Conservation (phyloP, 2,113 vertebrate species). For the Excalfactoria chinensis region DNA sequence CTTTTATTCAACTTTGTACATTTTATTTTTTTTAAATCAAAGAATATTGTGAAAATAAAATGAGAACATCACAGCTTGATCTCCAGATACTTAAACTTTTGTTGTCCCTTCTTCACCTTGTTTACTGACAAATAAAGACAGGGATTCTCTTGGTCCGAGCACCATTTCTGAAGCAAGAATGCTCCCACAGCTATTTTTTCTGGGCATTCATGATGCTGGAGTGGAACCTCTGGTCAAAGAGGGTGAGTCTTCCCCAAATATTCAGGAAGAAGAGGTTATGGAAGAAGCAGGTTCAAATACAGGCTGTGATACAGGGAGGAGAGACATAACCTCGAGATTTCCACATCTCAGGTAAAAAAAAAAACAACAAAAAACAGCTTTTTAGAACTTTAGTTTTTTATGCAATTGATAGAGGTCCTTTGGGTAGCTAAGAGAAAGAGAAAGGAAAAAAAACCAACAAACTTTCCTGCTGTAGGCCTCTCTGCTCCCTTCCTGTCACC, state of each 20-base stretch:
- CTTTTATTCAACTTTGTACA: neutral
- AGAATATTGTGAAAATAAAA: conserved; percentile 46
- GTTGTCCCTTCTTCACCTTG: conserved; percentile 1
- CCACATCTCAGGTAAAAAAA: neutral
- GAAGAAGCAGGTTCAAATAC: neutral
- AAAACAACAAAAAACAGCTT: neutral
- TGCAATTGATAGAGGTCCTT: neutral
- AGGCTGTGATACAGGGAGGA: neutral
- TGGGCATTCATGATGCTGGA: neutral
- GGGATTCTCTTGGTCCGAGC: neutral
- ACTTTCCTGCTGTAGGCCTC: neutral
- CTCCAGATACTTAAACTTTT: conserved; percentile 20
- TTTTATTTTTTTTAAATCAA: neutral
- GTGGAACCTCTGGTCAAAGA: neutral
- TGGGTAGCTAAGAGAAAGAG: neutral
- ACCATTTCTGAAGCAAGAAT: neutral
- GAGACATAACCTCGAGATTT: neutral
- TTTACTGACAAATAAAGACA: neutral
- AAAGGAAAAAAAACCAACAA: accelerated
- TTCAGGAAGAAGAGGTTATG: neutral
- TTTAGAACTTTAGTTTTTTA: neutral
- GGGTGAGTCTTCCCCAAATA: neutral
- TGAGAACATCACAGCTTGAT: conserved; percentile 8
- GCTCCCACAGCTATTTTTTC: neutral
- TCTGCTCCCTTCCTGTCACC: neutral